Conservation (phyloP, 1,140 invertebrate species). For the Coelopa frigida region DNA sequence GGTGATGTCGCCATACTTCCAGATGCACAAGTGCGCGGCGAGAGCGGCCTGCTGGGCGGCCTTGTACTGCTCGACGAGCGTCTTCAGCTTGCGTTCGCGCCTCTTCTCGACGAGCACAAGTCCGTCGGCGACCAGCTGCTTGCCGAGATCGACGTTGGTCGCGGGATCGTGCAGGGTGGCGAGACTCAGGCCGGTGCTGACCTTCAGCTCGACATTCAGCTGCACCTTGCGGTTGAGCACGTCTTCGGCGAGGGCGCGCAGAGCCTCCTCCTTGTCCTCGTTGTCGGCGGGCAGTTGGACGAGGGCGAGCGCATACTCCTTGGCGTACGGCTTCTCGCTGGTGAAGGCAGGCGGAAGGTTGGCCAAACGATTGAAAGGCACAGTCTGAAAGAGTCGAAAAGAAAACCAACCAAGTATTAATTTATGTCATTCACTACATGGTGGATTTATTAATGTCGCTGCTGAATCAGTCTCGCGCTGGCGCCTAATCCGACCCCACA, state of each 20-base stretch:
- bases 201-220: conserved; percentile 65
- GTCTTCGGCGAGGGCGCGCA: conserved; percentile 63
- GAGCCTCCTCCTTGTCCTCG: conserved; percentile 69
- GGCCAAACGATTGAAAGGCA: conserved; percentile 57
- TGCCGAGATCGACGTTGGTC: conserved; percentile 74
- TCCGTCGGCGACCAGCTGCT: conserved; percentile 79
- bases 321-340: conserved; percentile 70
- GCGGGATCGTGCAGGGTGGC: conserved; percentile 65
- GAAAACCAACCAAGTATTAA: not conserved
- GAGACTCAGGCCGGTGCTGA: conserved; percentile 49
- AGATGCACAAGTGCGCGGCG: conserved; percentile 77
- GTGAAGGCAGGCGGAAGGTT: conserved; percentile 71
- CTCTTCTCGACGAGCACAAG: conserved; percentile 72
- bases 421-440: too few species aligned
- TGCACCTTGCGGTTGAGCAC: conserved; percentile 60
- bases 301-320: conserved; percentile 78
- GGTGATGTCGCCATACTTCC: conserved; percentile 94
- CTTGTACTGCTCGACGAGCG: conserved; percentile 75
- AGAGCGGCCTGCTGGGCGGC: conserved; percentile 80
- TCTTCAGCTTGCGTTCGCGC: conserved; percentile 71
- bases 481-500: too few species aligned
- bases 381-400: conserved; percentile 32
- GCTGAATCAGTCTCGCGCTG: too few species aligned
- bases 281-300: conserved; percentile 76
- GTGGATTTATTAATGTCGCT: too few species aligned